Evolutionary conservation across 2,888 invertebrate species (phyloP).

Genomic region (Callimorpha dominula): DNA sequence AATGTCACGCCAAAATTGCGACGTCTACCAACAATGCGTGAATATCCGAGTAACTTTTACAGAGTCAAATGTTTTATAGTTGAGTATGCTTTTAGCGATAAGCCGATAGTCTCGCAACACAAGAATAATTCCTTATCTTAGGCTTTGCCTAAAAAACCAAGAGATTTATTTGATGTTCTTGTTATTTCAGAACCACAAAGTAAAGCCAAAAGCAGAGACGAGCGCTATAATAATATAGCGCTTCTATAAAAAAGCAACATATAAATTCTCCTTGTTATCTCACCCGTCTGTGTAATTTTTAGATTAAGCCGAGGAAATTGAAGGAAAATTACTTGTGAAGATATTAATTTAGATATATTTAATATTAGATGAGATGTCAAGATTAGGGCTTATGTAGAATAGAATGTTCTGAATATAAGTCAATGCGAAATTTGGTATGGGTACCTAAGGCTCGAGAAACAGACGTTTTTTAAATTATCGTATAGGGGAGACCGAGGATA

Average conservation of each 20-base stretch:
- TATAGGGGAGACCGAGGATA: too few species aligned
- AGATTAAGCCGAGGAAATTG: conserved; percentile 31
- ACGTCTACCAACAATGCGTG: too few species aligned
- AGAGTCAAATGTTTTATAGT: not conserved
- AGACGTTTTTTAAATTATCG: too few species aligned
- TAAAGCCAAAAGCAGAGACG: conserved; percentile 12
- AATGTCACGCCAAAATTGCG: too few species aligned
- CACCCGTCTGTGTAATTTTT: conserved; percentile 22
- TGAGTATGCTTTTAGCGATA: not conserved
- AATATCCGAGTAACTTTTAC: too few species aligned
- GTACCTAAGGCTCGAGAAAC: too few species aligned
- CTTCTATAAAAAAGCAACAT: too few species aligned
- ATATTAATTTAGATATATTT: conserved; percentile 41
- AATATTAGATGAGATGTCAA: conserved; percentile 27
- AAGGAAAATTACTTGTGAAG: conserved; percentile 33
- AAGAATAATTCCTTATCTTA: not conserved
- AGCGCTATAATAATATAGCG: not conserved
- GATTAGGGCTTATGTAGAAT: conserved; percentile 33
- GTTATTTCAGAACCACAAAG: not conserved
- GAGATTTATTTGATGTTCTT: not conserved
- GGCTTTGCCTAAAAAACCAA: not conserved
- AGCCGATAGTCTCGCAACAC: not conserved
- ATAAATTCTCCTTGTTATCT: conserved; percentile 21
- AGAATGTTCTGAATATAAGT: conserved; percentile 33
- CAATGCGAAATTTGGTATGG: conserved; percentile 25